phyloP scores from a whole-genome alignment of 1,140 invertebrate genomes.

The Nebria ingens region DNA sequence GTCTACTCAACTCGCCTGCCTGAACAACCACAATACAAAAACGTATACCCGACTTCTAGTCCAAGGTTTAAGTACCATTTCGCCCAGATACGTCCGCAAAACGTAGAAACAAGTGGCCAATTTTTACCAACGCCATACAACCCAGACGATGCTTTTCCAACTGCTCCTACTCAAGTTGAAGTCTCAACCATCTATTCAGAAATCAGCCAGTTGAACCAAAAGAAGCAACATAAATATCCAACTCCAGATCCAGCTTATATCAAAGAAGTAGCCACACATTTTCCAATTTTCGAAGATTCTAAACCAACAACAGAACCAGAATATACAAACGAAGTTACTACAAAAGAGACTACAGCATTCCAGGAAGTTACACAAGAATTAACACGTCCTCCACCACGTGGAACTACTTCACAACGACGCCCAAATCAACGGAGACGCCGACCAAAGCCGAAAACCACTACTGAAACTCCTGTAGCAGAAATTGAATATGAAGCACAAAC shows the following conservation, averaged over 20 bases:
- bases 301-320: not conserved
- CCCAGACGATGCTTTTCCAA: not conserved
- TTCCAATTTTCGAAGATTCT: not conserved
- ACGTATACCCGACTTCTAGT: not conserved
- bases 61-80: not conserved
- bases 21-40: not conserved
- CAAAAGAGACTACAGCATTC: not conserved
- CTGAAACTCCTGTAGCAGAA: not conserved
- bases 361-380: not conserved
- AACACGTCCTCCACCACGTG: not conserved
- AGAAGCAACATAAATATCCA: not conserved
- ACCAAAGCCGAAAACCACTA: not conserved
- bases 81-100: not conserved
- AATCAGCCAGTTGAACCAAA: not conserved
- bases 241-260: not conserved
- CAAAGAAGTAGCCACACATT: not conserved
- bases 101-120: not conserved
- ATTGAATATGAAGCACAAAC: not conserved
- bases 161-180: constrained; percentile 1
- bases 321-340: not conserved
- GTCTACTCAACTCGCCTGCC: not conserved
- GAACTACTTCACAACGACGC: not conserved
- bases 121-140: constrained; percentile 11
- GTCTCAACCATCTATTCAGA: not conserved
- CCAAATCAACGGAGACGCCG: not conserved